Evolutionary conservation across 2,113 vertebrate species (phyloP).

Genomic region (Garra rufa): DNA sequence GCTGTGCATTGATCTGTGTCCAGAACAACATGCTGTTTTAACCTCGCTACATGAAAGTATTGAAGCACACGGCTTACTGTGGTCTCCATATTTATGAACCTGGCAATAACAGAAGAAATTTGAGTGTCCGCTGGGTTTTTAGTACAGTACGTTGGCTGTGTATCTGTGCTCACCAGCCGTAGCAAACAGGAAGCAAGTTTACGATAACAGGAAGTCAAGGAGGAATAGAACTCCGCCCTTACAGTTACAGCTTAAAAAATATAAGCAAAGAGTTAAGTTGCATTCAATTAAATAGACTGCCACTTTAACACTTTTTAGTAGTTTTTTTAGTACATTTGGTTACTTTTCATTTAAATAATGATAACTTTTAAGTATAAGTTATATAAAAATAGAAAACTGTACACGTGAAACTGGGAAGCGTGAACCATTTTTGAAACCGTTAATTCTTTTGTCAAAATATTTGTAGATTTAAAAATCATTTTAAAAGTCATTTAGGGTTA

Average conservation of each 20-base stretch:
- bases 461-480: neutral
- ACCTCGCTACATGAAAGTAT: slow-evolving; percentile 25
- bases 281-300: neutral
- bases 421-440: neutral
- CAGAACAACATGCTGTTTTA: slow-evolving; percentile 38
- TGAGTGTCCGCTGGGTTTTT: neutral
- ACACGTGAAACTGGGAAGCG: neutral
- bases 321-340: neutral
- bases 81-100: slow-evolving; percentile 10
- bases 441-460: neutral
- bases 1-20: slow-evolving; percentile 15
- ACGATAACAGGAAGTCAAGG: neutral
- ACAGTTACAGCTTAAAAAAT: neutral
- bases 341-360: neutral
- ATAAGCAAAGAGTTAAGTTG: neutral
- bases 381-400: neutral
- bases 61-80: slow-evolving; percentile 1
- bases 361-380: neutral
- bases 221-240: neutral
- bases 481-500: neutral
- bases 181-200: slow-evolving; percentile 15
- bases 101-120: neutral
- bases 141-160: slow-evolving; percentile 3
- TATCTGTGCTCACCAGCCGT: slow-evolving; percentile 4
- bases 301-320: neutral